phyloP scores from a whole-genome alignment of 2,888 invertebrate genomes.

The Torymus auratus region DNA sequence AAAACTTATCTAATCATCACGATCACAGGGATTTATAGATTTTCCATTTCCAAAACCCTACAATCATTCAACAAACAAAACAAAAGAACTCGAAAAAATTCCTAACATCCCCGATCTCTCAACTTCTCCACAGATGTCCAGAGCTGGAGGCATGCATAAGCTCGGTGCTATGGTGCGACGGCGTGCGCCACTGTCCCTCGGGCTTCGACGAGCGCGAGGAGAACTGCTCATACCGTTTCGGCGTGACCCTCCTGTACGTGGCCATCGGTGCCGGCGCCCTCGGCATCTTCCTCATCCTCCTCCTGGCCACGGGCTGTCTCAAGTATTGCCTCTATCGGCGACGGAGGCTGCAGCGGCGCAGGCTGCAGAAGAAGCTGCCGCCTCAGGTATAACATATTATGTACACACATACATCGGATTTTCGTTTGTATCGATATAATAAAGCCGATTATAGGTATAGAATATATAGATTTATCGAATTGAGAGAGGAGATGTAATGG shows the following conservation, averaged over 20 bases:
- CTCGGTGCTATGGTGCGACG: conserved; percentile 88
- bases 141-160: conserved; percentile 90
- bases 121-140: conserved; percentile 80
- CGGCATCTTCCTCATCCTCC: conserved; percentile 80
- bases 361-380: conserved; percentile 71
- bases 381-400: conserved; percentile 50
- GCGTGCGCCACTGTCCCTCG: conserved; percentile 87
- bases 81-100: too few relatives aligned
- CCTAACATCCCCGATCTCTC: too few relatives aligned
- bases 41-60: too few relatives aligned
- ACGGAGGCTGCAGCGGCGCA: conserved; percentile 78
- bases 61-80: too few relatives aligned
- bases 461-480: too few relatives aligned
- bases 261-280: conserved; percentile 82
- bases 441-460: too few relatives aligned
- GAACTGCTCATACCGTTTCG: conserved; percentile 85
- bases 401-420: too few relatives aligned
- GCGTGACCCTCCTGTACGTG: conserved; percentile 83
- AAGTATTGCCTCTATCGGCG: conserved; percentile 78
- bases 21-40: too few relatives aligned
- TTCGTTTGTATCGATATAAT: too few relatives aligned
- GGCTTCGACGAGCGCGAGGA: conserved; percentile 89
- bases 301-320: conserved; percentile 81
- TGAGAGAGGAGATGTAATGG: too few relatives aligned
- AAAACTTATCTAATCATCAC: too few relatives aligned